These are phyloP conservation scores for Acrocera orbiculus DNA, from an alignment of 2,888 invertebrate genomes.

Conservation along the genomic window DNA sequence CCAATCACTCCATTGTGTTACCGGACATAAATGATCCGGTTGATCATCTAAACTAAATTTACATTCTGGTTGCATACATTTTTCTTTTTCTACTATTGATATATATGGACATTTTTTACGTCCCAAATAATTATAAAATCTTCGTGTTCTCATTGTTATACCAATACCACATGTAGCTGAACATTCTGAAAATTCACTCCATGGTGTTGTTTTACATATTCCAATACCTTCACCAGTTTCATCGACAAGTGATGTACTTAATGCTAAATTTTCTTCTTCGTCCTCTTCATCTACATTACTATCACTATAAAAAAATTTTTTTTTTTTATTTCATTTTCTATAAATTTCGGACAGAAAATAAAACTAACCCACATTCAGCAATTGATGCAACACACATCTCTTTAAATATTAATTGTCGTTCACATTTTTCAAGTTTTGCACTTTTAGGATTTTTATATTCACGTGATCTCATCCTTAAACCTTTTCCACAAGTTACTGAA, in stretches of 20 bases:
- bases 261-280: conserved; percentile 28
- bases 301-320: conserved; percentile 1
- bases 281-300: conserved; percentile 19
- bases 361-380: conserved; percentile 54
- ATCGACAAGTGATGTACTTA: conserved; percentile 20
- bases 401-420: conserved; percentile 61
- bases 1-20: conserved; percentile 85
- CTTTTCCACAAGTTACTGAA: conserved; percentile 77
- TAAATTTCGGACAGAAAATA: neutral
- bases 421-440: conserved; percentile 51
- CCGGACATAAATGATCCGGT: conserved; percentile 49
- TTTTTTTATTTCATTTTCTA: neutral
- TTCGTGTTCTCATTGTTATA: conserved; percentile 52
- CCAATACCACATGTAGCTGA: conserved; percentile 72
- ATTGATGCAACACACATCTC: conserved; percentile 75
- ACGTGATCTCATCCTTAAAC: conserved; percentile 60
- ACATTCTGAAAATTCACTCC: conserved; percentile 49
- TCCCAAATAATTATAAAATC: conserved; percentile 57
- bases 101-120: conserved; percentile 67
- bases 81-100: conserved; percentile 56
- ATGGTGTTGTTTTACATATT: conserved; percentile 25
- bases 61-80: conserved; percentile 52
- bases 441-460: conserved; percentile 49
- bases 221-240: conserved; percentile 28
- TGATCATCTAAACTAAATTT: conserved; percentile 28